Evolutionary conservation across 2,113 vertebrate genomes (phyloP).

Genomic region (Chunga burmeisteri): DNA sequence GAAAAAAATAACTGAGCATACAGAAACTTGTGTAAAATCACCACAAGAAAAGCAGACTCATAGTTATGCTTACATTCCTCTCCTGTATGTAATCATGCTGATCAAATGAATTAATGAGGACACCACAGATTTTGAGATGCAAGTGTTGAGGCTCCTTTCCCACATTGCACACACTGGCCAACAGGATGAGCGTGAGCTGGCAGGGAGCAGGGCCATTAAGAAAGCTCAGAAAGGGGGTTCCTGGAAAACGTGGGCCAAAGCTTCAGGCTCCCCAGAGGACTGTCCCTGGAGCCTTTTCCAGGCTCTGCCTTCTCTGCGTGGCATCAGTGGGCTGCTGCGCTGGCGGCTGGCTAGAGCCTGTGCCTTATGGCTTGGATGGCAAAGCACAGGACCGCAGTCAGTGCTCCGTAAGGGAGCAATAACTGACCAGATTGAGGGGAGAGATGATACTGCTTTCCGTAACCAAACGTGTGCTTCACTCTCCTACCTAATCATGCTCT

Average conservation of each 20-base stretch:
- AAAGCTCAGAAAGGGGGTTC: neutral
- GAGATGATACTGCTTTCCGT: neutral
- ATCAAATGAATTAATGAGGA: neutral
- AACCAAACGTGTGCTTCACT: neutral
- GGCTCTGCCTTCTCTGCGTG: neutral
- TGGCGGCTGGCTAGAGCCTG: neutral
- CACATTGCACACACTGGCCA: fast-evolving
- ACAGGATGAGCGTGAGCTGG: neutral
- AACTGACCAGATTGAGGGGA: constrained; percentile 22
- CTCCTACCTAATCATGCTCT: neutral
- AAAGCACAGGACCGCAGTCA: neutral
- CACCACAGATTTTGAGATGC: neutral
- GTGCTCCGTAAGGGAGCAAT: constrained; percentile 1
- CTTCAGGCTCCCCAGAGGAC: neutral
- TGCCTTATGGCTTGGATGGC: neutral
- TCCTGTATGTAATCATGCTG: neutral
- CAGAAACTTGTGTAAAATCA: neutral
- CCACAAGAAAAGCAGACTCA: neutral
- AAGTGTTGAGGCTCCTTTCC: neutral
- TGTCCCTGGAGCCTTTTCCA: neutral
- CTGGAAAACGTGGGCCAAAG: neutral
- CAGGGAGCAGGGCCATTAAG: neutral
- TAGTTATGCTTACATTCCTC: neutral
- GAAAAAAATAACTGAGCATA: neutral
- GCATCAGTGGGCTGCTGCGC: neutral